These are phyloP conservation scores for Epinotia demarniana DNA, from an alignment of 2,888 invertebrate species.

Conservation along the genomic window DNA sequence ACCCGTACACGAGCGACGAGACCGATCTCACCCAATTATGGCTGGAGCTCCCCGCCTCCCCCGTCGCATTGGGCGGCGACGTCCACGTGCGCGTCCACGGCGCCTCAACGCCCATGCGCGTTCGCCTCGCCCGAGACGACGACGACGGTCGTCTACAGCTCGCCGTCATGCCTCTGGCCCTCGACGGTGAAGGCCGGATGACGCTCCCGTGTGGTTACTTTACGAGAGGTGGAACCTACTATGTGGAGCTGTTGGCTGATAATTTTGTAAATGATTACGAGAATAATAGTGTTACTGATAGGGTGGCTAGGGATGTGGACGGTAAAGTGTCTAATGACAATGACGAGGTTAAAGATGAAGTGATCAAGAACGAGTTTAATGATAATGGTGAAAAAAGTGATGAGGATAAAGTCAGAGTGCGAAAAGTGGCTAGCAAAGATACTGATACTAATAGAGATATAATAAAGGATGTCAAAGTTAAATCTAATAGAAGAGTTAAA, in stretches of 20 bases:
- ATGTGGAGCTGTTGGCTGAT: slow-evolving; percentile 74
- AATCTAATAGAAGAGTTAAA: slow-evolving; percentile 54
- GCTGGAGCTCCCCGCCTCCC: slow-evolving; percentile 89
- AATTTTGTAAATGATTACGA: slow-evolving; percentile 64
- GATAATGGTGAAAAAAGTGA: not conserved
- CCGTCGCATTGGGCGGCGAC: slow-evolving; percentile 92
- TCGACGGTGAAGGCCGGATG: slow-evolving; percentile 80
- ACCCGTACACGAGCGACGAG: slow-evolving; percentile 73
- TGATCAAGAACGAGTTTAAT: not conserved
- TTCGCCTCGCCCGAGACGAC: slow-evolving; percentile 80
- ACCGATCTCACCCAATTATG: slow-evolving; percentile 79
- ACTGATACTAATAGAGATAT: not conserved
- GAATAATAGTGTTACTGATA: slow-evolving; percentile 46
- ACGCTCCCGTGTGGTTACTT: slow-evolving; percentile 89
- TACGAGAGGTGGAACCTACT: slow-evolving; percentile 88
- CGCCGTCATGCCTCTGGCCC: slow-evolving; percentile 78
- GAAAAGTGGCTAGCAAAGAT: not conserved
- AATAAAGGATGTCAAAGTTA: not conserved
- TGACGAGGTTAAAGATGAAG: slow-evolving; percentile 35
- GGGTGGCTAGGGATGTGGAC: slow-evolving; percentile 16
- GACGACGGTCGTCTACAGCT: slow-evolving; percentile 73
- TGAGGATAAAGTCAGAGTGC: not conserved
- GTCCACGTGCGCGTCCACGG: slow-evolving; percentile 88
- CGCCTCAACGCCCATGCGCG: slow-evolving; percentile 68
- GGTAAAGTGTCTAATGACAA: slow-evolving; percentile 46